Percentiles rank a stretch among this genome's conserved stretches.
These are phyloP conservation scores for Ametastegia equiseti DNA, from an alignment of 2,888 invertebrate species.

Conservation along the genomic window DNA sequence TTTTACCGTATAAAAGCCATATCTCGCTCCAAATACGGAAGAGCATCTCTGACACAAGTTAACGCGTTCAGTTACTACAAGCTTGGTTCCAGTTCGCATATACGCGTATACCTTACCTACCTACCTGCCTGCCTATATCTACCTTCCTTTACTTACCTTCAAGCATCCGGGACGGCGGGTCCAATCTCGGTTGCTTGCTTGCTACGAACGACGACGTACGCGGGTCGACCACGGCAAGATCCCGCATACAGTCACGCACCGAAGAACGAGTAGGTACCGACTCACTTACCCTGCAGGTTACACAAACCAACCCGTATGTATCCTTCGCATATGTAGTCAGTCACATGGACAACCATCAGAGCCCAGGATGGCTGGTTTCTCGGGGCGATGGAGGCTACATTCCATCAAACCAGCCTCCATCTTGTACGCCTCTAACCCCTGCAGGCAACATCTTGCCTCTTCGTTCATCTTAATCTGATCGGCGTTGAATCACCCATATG, in stretches of 20 bases:
- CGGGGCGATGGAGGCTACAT: slow-evolving; percentile 69
- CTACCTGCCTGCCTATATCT: background rate
- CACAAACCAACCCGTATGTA: too few relatives aligned
- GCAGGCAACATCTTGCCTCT: slow-evolving; percentile 37
- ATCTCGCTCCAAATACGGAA: slow-evolving; percentile 65
- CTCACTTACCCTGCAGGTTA: background rate
- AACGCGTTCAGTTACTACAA: background rate
- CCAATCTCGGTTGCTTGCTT: too few relatives aligned
- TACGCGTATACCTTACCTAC: background rate
- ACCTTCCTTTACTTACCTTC: slow-evolving; percentile 5
- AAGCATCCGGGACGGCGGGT: slow-evolving; percentile 38
- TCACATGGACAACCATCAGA: too few relatives aligned
- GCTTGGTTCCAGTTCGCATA: background rate
- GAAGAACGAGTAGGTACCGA: slow-evolving; percentile 10
- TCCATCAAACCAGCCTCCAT: slow-evolving; percentile 76
- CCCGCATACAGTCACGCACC: slow-evolving; percentile 39
- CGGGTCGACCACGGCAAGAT: slow-evolving; percentile 7
- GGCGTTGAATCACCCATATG: slow-evolving; percentile 46
- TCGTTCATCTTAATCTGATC: slow-evolving; percentile 49
- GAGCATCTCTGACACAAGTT: slow-evolving; percentile 55
- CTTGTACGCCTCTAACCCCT: slow-evolving; percentile 67
- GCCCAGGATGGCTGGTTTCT: background rate
- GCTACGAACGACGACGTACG: background rate
- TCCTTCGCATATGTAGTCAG: background rate
- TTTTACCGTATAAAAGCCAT: slow-evolving; percentile 57